Base-by-base conservation (phyloP, 1,140 invertebrate species). In the Drosophila hydei region DNA sequence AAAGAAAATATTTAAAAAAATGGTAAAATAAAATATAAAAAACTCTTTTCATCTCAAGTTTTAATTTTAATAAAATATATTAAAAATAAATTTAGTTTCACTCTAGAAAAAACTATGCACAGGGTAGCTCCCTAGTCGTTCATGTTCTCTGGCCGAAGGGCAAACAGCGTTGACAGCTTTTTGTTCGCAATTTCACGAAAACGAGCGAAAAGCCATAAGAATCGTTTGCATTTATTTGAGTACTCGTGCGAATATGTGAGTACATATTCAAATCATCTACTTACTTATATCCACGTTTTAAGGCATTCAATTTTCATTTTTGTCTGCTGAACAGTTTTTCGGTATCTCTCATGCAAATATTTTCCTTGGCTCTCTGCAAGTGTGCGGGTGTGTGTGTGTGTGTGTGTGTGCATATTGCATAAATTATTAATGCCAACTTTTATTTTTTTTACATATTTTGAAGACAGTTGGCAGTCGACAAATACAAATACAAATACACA, bases 401-500 rank as follows among this genome's bases (percentile, higher is more conserved):
- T 23, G 16, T 54, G 55, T 72, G 71, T 79, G 68, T 56, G 65
- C 69, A 87, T 87, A 85, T 85, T 87, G 81, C 81, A 85, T 87
- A 87, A 88, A 87, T 87, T 87, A 87, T 87, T 77, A 81, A 87
- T 87, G 67, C 77, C 81, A 87, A 87, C 83, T 87, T 87, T 88
- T 87, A 88, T 87, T 87, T 87, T 87, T 87, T 87, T 87, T 81
- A 87, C 83, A 87, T 87, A 87, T 87, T 87, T 87, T 64, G 81
- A 87, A 87, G 81, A 87, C 81, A 88, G 83, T 88, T 77, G 77
- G 62, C 81, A 85, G 81, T 87, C 77, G 75, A 76, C 81, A 85
- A 77, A 87, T 55, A 77, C 42, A 78, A 58, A 67, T 75, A 75
- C 60, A 48, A 50, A 11, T 18, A 50, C 51, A 16, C 16, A 27